phyloP scores from a whole-genome alignment of 1,140 invertebrate species.

The Brachystomella parvula region DNA sequence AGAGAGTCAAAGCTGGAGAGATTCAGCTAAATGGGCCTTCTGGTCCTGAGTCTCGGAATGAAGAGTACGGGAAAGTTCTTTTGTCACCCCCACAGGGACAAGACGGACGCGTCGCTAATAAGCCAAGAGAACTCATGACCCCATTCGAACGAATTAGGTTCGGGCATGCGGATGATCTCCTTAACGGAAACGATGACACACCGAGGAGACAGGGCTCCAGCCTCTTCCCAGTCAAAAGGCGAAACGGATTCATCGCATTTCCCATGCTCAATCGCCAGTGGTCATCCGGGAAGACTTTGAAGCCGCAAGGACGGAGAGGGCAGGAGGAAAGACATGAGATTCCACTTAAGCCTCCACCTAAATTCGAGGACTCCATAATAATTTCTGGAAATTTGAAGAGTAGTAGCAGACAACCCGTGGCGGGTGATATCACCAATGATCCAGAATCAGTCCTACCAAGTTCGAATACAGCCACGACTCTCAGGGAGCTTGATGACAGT shows the following conservation, averaged over 20 bases:
- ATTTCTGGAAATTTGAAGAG: background rate
- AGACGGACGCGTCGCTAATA: conserved; percentile 36
- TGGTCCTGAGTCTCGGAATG: conserved; percentile 43
- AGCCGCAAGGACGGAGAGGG: background rate
- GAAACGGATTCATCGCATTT: conserved; percentile 7
- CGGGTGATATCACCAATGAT: background rate
- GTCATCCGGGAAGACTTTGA: background rate
- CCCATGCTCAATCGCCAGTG: conserved; percentile 3
- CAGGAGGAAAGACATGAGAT: background rate
- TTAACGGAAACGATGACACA: conserved; percentile 11
- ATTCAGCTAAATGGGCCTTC: background rate
- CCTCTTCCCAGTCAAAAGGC: background rate
- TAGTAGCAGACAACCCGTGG: background rate
- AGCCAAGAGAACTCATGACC: conserved; percentile 35
- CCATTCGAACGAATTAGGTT: conserved; percentile 38
- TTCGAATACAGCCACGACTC: background rate
- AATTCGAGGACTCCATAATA: background rate
- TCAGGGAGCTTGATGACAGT: background rate
- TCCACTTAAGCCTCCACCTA: background rate
- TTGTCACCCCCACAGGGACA: conserved; percentile 29
- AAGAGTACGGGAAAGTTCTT: conserved; percentile 39
- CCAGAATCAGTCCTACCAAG: background rate
- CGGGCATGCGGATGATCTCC: conserved; percentile 31
- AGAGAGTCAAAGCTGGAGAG: conserved; percentile 19
- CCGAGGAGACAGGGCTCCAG: background rate